A percentile compares a stretch with the other conserved stretches of the same genome.
These are phyloP conservation scores for Crypturellus undulatus DNA, from an alignment of 2,113 vertebrate genomes.

Conservation along the genomic window DNA sequence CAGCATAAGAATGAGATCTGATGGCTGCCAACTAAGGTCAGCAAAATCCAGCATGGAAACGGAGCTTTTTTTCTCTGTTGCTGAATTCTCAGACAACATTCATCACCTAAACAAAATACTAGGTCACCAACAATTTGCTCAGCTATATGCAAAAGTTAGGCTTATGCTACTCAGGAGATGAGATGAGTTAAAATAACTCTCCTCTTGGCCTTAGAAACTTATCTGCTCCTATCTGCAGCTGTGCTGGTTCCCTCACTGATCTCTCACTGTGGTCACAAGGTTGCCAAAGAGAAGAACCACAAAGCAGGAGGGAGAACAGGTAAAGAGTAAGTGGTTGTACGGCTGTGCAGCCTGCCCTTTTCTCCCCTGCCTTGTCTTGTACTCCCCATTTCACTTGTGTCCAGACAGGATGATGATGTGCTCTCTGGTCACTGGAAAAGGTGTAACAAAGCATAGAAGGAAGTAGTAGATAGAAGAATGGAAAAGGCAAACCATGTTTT, in stretches of 20 bases:
- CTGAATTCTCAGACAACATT: neutral
- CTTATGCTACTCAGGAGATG: neutral
- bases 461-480: neutral
- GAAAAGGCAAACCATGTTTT: neutral
- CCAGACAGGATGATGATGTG: neutral
- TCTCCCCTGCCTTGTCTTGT: neutral
- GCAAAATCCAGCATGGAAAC: neutral
- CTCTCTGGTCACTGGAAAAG: neutral
- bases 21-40: slow-evolving; percentile 2
- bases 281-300: neutral
- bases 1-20: neutral
- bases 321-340: neutral
- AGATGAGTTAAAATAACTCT: neutral
- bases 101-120: neutral
- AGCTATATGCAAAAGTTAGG: neutral
- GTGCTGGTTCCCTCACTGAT: neutral
- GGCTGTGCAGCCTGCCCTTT: neutral
- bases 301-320: neutral
- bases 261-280: neutral
- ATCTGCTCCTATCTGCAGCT: neutral
- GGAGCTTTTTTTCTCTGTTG: neutral
- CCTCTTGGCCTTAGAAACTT: neutral
- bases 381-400: neutral
- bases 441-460: neutral
- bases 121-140: neutral